A percentile compares a stretch with the other conserved stretches of the same genome.
These are phyloP conservation scores for Nixonia krombeini DNA, from an alignment of 1,140 invertebrate species.

Conservation along the genomic window DNA sequence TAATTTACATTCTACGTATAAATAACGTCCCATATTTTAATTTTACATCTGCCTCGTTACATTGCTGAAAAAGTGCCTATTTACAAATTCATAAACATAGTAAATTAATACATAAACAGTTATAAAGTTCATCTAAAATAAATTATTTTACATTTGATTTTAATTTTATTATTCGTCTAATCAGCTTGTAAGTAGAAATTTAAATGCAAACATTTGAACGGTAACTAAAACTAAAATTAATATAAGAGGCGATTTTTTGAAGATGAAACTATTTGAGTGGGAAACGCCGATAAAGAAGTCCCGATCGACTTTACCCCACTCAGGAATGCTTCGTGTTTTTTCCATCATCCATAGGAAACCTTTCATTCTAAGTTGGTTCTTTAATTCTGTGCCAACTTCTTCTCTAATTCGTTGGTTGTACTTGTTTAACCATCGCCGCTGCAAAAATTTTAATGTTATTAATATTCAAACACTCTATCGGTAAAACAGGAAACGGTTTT, in stretches of 20 bases:
- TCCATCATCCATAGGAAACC: slow-evolving; percentile 87
- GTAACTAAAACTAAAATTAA: slow-evolving; percentile 26
- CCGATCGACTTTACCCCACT: slow-evolving; percentile 53
- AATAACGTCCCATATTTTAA: no score
- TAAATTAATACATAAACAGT: no score
- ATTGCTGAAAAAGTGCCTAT: no score
- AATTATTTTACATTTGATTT: not conserved
- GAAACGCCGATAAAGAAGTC: slow-evolving; percentile 42
- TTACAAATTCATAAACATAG: no score
- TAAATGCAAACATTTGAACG: slow-evolving; percentile 15
- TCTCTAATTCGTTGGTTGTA: slow-evolving; percentile 82
- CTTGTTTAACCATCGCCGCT: slow-evolving; percentile 84
- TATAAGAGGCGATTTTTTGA: slow-evolving; percentile 5
- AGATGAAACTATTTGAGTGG: slow-evolving; percentile 22
- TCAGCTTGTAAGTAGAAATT: slow-evolving; percentile 3
- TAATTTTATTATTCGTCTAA: not conserved
- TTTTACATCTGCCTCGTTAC: no score
- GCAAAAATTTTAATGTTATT: slow-evolving; percentile 10
- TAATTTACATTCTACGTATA: no score
- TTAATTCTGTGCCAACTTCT: slow-evolving; percentile 80
- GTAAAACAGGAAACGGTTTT: no score
- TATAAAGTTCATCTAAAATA: not conserved
- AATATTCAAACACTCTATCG: no score
- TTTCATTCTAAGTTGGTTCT: slow-evolving; percentile 76
- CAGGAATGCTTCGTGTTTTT: slow-evolving; percentile 80